Conservation (phyloP, 2,113 vertebrate species). For the Montifringilla adamsi region DNA sequence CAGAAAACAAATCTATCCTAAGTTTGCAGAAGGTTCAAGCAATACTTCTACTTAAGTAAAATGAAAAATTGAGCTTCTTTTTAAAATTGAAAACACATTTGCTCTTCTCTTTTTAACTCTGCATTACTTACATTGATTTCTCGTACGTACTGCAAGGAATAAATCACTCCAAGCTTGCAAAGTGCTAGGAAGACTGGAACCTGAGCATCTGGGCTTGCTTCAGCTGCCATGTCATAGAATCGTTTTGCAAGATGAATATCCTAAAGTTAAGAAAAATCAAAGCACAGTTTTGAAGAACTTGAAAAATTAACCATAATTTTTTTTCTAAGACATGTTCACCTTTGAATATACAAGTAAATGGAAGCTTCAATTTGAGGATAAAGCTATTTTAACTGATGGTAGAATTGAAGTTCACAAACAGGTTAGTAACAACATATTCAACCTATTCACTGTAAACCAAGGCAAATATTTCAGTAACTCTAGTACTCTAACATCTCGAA, state of each 20-base stretch:
- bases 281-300: background rate
- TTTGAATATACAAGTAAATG: background rate
- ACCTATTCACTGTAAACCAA: background rate
- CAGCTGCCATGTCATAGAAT: conserved; percentile 98
- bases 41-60: background rate
- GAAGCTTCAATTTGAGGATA: background rate
- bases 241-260: conserved; percentile 97
- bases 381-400: background rate
- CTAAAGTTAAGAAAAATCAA: conserved; percentile 66
- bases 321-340: background rate
- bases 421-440: background rate
- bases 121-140: conserved; percentile 88
- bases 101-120: background rate
- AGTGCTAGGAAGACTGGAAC: conserved; percentile 95
- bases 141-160: conserved; percentile 87
- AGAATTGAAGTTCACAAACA: background rate
- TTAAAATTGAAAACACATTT: background rate
- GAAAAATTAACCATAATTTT: background rate
- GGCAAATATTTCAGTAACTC: background rate
- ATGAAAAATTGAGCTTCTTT: background rate
- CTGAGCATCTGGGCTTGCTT: conserved; percentile 96
- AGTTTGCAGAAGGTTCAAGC: background rate
- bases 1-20: background rate
- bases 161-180: conserved; percentile 90
- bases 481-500: background rate